A percentile compares a stretch with the other conserved stretches of the same genome.
phyloP scores from a whole-genome alignment of 1,140 invertebrate genomes.

The Physella acuta region DNA sequence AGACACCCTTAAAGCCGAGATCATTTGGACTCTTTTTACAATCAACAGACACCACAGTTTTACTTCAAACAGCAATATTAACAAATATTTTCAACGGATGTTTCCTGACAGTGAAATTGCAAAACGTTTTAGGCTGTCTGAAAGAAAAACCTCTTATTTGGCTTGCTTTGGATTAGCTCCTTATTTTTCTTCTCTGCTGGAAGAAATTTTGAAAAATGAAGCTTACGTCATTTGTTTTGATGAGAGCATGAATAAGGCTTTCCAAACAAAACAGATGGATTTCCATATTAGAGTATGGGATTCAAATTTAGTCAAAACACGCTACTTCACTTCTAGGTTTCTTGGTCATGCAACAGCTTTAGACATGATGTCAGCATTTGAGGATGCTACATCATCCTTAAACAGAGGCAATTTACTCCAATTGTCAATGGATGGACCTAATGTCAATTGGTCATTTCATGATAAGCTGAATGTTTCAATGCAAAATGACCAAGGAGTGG shows the following conservation, averaged over 20 bases:
- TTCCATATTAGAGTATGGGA: not conserved
- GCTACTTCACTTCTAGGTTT: not conserved
- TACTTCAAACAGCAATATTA: no score
- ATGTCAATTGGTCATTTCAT: no score
- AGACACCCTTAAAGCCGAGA: no score
- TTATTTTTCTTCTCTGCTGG: not conserved
- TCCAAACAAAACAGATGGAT: not conserved
- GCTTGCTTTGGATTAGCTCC: not conserved
- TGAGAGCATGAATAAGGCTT: not conserved
- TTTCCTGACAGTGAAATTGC: not conserved
- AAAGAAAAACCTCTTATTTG: not conserved
- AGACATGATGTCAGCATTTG: not conserved
- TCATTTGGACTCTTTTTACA: no score
- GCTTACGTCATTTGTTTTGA: not conserved
- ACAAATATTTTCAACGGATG: not conserved
- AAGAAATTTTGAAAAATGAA: not conserved
- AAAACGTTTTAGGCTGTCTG: not conserved
- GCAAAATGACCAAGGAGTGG: not conserved
- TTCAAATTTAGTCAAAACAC: not conserved
- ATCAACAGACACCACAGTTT: no score
- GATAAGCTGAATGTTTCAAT: not conserved
- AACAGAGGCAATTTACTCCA: no score
- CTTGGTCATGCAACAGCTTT: not conserved
- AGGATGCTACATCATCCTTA: not conserved
- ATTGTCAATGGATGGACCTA: no score